Conservation (phyloP, 2,113 vertebrate species). For the Uropsilus gracilis region DNA sequence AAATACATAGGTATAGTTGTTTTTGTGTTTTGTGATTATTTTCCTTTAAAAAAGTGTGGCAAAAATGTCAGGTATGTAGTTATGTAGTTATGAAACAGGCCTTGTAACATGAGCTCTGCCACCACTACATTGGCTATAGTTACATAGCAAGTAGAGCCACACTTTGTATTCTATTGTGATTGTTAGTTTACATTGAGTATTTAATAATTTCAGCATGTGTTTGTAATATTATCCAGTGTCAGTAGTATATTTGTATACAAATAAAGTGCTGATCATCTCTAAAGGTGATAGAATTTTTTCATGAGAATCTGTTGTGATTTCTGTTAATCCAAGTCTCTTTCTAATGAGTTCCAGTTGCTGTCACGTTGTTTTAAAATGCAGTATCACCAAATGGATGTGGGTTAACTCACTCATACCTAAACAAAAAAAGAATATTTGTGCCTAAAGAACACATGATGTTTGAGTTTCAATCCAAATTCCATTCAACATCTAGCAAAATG, state of each 20-base stretch:
- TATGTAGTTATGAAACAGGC: background rate
- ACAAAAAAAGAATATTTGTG: background rate
- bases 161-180: background rate
- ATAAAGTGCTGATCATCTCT: slow-evolving; percentile 12
- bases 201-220: background rate
- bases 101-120: background rate
- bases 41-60: background rate
- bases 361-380: background rate
- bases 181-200: background rate
- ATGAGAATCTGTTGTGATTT: background rate
- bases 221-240: background rate
- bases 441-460: background rate
- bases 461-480: background rate
- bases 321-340: slow-evolving; percentile 14
- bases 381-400: background rate
- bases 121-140: no score
- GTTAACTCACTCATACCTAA: background rate
- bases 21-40: background rate
- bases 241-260: background rate
- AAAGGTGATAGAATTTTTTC: background rate
- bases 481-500: background rate
- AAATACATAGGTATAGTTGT: background rate
- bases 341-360: background rate
- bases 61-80: background rate
- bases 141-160: background rate